phyloP scores from a whole-genome alignment of 2,888 invertebrate genomes.

The Drosophila dives region DNA sequence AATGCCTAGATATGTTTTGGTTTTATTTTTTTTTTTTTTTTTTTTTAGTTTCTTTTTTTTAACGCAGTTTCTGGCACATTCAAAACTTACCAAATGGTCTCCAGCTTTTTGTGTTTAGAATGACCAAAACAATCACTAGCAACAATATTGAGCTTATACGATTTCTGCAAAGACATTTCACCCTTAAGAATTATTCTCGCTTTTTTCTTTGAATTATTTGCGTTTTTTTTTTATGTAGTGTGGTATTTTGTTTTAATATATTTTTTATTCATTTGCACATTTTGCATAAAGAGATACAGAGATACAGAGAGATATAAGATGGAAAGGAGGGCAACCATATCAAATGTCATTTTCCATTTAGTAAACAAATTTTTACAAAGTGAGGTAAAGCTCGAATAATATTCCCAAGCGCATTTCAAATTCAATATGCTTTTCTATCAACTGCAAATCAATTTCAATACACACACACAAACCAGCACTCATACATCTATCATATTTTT shows the following conservation, averaged over 20 bases:
- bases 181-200: constrained; percentile 86
- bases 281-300: constrained; percentile 33
- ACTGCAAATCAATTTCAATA: constrained; percentile 4
- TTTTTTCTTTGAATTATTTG: constrained; percentile 60
- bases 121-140: constrained; percentile 85
- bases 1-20: constrained; percentile 76
- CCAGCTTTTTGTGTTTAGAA: constrained; percentile 85
- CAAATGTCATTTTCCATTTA: constrained; percentile 10
- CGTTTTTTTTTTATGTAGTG: constrained; percentile 51
- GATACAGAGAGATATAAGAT: constrained; percentile 28
- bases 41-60: constrained; percentile 60
- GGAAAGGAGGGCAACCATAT: constrained; percentile 48
- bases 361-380: constrained; percentile 14
- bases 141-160: constrained; percentile 85
- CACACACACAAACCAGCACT: not conserved
- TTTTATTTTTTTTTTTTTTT: constrained; percentile 66
- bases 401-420: not conserved
- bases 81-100: constrained; percentile 85
- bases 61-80: constrained; percentile 82
- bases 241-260: constrained; percentile 48
- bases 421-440: constrained; percentile 1
- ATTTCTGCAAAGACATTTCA: constrained; percentile 91
- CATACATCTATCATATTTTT: not conserved
- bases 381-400: not conserved
- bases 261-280: constrained; percentile 46